Evolutionary conservation across 2,888 invertebrate species (phyloP).

Genomic region (Ophion costatus): DNA sequence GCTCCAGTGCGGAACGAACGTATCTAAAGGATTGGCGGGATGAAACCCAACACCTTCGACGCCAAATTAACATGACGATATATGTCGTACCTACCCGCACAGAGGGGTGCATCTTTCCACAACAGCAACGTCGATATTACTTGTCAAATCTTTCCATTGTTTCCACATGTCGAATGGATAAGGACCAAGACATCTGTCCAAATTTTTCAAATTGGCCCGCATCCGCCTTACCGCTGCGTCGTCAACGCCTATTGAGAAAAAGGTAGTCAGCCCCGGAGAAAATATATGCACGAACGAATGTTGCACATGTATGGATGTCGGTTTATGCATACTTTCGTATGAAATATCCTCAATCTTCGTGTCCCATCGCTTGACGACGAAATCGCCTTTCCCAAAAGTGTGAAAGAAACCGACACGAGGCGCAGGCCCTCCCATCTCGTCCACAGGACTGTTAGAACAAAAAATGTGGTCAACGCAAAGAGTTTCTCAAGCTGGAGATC

Average conservation of each 20-base stretch:
- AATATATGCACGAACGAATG: no score
- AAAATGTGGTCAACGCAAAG: constrained; percentile 9
- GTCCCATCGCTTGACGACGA: constrained; percentile 96
- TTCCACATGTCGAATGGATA: constrained; percentile 96
- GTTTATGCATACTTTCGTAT: constrained; percentile 82
- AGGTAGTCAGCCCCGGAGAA: background rate
- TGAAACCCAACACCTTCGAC: background rate
- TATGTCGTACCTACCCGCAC: constrained; percentile 84
- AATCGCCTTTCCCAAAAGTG: constrained; percentile 91
- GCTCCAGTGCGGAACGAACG: constrained; percentile 92
- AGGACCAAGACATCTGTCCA: constrained; percentile 93
- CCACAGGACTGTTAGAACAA: constrained; percentile 82
- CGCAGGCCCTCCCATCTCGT: constrained; percentile 72
- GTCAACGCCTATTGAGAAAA: constrained; percentile 83
- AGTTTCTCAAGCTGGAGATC: constrained; percentile 69
- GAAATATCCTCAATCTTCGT: constrained; percentile 89
- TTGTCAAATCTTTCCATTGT: constrained; percentile 92
- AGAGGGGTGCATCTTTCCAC: constrained; percentile 88
- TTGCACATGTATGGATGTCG: constrained; percentile 42
- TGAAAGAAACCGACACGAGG: constrained; percentile 93
- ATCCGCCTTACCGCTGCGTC: constrained; percentile 88
- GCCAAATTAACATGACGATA: background rate
- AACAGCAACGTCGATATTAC: constrained; percentile 83
- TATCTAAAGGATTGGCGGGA: constrained; percentile 75
- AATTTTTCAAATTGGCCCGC: constrained; percentile 88